phyloP scores from a whole-genome alignment of 2,113 vertebrate genomes.

The Nothoprocta pentlandii region DNA sequence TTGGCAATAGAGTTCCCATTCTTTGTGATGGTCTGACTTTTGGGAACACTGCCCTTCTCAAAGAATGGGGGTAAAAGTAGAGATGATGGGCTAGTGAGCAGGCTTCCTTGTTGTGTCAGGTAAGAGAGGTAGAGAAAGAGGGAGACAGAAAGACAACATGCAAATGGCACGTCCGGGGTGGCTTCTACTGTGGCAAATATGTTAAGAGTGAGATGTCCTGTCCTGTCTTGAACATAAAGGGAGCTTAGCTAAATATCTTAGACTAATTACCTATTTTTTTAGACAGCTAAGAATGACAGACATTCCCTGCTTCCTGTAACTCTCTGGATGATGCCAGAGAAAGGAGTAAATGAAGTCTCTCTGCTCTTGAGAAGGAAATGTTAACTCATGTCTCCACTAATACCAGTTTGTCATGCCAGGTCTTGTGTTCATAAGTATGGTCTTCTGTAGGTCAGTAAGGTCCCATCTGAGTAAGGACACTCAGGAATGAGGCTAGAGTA shows the following conservation, averaged over 20 bases:
- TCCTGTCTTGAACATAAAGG: background rate
- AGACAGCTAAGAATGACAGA: background rate
- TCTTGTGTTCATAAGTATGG: background rate
- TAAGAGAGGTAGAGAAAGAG: background rate
- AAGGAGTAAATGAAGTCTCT: background rate
- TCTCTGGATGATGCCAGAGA: background rate
- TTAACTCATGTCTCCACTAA: background rate
- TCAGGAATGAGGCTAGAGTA: no score
- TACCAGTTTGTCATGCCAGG: background rate
- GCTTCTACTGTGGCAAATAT: background rate
- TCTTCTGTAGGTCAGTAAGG: background rate
- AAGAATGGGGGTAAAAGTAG: background rate
- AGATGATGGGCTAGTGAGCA: background rate
- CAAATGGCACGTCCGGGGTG: background rate
- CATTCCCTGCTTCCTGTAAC: accelerated
- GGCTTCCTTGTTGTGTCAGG: background rate
- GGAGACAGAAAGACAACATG: background rate
- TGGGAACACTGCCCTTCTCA: background rate
- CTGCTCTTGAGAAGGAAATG: background rate
- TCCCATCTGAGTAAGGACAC: no score
- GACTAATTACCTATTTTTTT: background rate
- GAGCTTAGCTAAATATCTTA: background rate
- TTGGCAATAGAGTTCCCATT: background rate
- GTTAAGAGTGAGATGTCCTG: background rate
- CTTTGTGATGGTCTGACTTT: background rate